Base-by-base conservation (phyloP, 37 sponge, comb jelly and placozoan species). In the Halichondria panicea region DNA sequence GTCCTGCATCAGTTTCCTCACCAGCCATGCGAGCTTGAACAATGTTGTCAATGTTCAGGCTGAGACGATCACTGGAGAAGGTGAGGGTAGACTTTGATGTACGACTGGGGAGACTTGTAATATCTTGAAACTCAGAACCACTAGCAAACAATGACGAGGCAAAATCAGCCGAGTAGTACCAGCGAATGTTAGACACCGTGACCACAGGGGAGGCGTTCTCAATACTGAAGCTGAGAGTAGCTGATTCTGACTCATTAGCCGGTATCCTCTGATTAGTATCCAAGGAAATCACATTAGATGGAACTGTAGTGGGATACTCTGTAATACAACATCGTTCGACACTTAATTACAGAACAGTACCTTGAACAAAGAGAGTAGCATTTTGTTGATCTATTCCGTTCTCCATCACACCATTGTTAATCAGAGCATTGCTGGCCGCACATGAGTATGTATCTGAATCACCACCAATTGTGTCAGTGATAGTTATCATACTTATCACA, bases 261-360 rank as follows among this genome's bases (percentile, higher is more conserved):
- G 66, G 33, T 32, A 80, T 39, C 15, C 42, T 15, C 21, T 71
- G 37, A n/a, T 74, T n/a, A n/a, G n/a, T n/a, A n/a, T n/a, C n/a
- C n/a, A n/a, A n/a, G n/a, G n/a, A n/a, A n/a, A n/a, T 45, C 1
- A 22, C 70, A 66, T n/a, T 60, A 19, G 44, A 28, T 28, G 84
- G 43, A 15, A 71, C 74, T 24, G 82, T 72, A 58, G 24, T 40
- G 19, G 91, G 91, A 35, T 81, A 78, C 59, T 85, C 91, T 90
- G 77, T 34, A 7, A 64, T 35, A 64, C 4, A 36, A 39, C 35
- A 64, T 11, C 6, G 35, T 9, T 11, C 35, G 9, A 64, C 33
- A 7, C 19, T 1, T 8, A 25, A 35, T 63, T 30, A 70, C 19
- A 9, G n/a, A n/a, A n/a, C 3, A 40, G 38, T 72, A 82, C 82